Evolutionary conservation across 1,140 invertebrate species (phyloP), one percentile per base, ranked within the genome.

Genomic region (Calephelis nemesis): DNA sequence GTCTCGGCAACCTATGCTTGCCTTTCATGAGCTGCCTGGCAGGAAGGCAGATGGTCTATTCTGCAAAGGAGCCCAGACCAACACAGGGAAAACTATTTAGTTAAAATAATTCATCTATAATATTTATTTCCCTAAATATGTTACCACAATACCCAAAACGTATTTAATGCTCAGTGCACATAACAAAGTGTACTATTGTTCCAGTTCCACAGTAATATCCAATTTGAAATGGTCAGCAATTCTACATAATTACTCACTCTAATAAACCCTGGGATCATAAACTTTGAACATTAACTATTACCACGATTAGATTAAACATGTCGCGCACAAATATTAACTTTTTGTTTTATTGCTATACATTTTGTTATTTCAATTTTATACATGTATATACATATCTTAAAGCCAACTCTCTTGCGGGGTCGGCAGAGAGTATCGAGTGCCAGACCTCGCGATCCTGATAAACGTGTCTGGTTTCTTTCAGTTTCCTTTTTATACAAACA

Each of bases 201-300:
- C 54, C 30, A 58, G 54, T 58, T 39, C 54, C 30, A 19, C 15
- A 12, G 19, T 58, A 58, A 58, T 58, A 58, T 58, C 54, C 54
- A 58, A 58, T 58, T 58, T 58, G 12, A 58, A 58, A 58, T 30
- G 54, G 54, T 58, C 54, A 58, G 54, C 54, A 12, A 58, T 58
- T 58, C 19, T 30, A 7, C 54, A 58, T 58, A 58, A 58, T 58
- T 58, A 58, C 54, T 58, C 54, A 58, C 54, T 58, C 54, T 58
- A 58, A 58, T 58, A 58, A 58, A 39, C 19, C 19, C 54, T 30
- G 30, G 54, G 54, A 58, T 58, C 54, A 58, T 58, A 58, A 58
- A 58, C 54, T 58, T 58, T 58, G 54, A 7, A 58, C 54, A 58
- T 58, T 58, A 58, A 58, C 54, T 58, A 58, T 58, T 58, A 58